These are phyloP conservation scores for Smittia sp. DNA, from an alignment of 2,888 invertebrate species.

Conservation along the genomic window DNA sequence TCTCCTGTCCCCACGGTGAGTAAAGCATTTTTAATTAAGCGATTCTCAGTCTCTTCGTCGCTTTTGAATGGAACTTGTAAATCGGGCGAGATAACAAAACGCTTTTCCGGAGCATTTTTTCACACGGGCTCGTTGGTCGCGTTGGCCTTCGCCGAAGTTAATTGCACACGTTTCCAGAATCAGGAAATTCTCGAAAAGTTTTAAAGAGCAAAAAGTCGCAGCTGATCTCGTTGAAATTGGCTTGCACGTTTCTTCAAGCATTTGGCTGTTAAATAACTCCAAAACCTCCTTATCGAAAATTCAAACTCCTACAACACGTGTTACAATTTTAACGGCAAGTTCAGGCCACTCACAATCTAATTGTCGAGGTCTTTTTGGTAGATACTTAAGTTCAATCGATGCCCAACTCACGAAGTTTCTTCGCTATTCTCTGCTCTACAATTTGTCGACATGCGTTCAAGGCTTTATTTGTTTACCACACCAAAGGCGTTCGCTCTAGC, in stretches of 20 bases:
- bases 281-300: too few relatives aligned
- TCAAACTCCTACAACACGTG: too few relatives aligned
- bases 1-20: constrained; percentile 57
- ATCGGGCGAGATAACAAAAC: neutral
- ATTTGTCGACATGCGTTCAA: constrained; percentile 14
- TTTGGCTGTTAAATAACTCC: too few relatives aligned
- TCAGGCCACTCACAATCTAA: too few relatives aligned
- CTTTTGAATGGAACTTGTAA: neutral
- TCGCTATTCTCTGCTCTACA: neutral
- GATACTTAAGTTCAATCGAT: too few relatives aligned
- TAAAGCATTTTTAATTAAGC: constrained; percentile 46
- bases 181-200: constrained; percentile 4
- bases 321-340: too few relatives aligned
- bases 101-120: neutral
- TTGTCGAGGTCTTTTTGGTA: too few relatives aligned
- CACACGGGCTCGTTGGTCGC: neutral
- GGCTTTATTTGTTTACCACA: constrained; percentile 9
- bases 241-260: too few relatives aligned
- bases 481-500: neutral
- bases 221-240: neutral
- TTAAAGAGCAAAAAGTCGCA: neutral
- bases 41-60: neutral
- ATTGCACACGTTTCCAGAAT: neutral
- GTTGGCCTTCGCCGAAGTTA: neutral
- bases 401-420: too few relatives aligned